Conservation (phyloP, 1,140 invertebrate species). For the Ctenoplectra terminalis region DNA sequence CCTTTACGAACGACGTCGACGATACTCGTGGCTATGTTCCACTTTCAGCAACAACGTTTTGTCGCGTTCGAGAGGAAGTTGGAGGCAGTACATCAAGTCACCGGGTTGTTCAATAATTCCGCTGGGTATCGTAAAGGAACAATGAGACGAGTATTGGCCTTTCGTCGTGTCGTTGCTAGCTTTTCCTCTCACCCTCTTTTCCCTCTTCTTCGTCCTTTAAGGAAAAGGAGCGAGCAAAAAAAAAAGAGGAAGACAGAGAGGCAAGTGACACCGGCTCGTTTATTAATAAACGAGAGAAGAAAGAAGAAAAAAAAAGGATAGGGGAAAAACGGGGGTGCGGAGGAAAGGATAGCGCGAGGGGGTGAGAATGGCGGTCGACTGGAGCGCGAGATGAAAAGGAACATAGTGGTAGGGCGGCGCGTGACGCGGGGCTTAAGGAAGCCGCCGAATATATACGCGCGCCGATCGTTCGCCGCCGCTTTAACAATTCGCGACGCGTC, state of each 20-base stretch:
- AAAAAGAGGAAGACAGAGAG: not conserved
- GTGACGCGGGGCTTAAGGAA: slow-evolving; percentile 68
- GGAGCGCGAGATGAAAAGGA: slow-evolving; percentile 41
- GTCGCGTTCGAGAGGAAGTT: slow-evolving; percentile 18
- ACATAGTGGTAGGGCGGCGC: slow-evolving; percentile 48
- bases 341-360: not conserved
- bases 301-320: too few relatives aligned
- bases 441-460: slow-evolving; percentile 56
- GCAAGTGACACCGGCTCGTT: slow-evolving; percentile 52
- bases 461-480: slow-evolving; percentile 68
- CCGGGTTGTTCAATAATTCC: slow-evolving; percentile 38
- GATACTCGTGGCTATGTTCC: not conserved
- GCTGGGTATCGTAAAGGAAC: slow-evolving; percentile 17
- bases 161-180: slow-evolving; percentile 12
- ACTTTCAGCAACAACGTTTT: slow-evolving; percentile 18
- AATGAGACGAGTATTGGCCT: slow-evolving; percentile 34
- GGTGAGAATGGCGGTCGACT: slow-evolving; percentile 16
- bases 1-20: not conserved
- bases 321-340: slow-evolving; percentile 15
- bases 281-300: slow-evolving; percentile 61
- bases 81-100: slow-evolving; percentile 2
- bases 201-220: not conserved
- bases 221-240: not conserved
- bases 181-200: not conserved
- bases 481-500: slow-evolving; percentile 81